A percentile compares a stretch with the other conserved stretches of the same genome.
These are phyloP conservation scores for Drosophila bipectinata DNA, from an alignment of 1,140 invertebrate genomes.

Conservation along the genomic window DNA sequence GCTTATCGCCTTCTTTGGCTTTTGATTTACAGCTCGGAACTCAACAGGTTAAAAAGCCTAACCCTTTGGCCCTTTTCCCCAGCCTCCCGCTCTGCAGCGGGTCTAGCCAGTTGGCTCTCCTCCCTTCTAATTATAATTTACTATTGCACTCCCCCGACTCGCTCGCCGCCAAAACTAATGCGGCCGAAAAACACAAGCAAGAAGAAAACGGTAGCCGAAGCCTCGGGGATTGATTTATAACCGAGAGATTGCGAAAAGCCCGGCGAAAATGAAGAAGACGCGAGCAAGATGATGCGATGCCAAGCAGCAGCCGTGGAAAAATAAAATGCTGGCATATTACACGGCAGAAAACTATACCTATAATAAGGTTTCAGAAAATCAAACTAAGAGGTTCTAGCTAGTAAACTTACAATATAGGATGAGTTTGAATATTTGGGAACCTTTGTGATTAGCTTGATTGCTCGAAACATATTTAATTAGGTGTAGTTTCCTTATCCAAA, in stretches of 20 bases:
- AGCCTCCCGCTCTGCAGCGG: not conserved
- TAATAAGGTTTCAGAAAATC: too few relatives aligned
- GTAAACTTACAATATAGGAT: too few relatives aligned
- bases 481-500: too few relatives aligned
- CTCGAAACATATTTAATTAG: too few relatives aligned
- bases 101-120: not conserved
- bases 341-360: not conserved
- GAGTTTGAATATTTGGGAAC: too few relatives aligned
- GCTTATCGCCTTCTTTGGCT: constrained; percentile 75
- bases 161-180: not conserved
- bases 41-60: constrained; percentile 55
- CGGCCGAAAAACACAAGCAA: constrained; percentile 9
- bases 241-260: constrained; percentile 63
- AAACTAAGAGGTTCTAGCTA: too few relatives aligned
- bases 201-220: constrained; percentile 67
- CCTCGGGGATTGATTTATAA: constrained; percentile 73
- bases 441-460: too few relatives aligned
- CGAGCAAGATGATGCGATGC: not conserved
- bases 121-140: constrained; percentile 60
- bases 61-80: constrained; percentile 19
- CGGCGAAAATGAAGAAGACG: constrained; percentile 39
- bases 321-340: constrained; percentile 18
- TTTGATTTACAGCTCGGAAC: constrained; percentile 72
- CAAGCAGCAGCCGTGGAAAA: constrained; percentile 28
- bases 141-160: constrained; percentile 31